phyloP scores from a whole-genome alignment of 2,113 vertebrate genomes.

The Haplotaxodon microlepis region DNA sequence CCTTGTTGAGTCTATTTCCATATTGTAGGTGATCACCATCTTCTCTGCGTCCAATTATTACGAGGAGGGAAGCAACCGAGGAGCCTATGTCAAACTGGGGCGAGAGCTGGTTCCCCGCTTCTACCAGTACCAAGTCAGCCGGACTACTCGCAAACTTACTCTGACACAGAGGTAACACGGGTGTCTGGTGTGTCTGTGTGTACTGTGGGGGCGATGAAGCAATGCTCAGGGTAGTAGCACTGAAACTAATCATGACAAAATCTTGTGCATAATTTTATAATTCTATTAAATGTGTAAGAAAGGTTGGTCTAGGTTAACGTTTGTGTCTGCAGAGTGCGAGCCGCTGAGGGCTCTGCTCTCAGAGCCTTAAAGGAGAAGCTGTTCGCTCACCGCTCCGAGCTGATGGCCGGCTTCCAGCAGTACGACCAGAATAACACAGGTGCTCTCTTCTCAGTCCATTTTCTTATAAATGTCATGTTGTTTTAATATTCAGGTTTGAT shows the following conservation, averaged over 20 bases:
- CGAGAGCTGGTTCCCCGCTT: conserved; percentile 77
- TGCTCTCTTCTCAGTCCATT: conserved; percentile 8
- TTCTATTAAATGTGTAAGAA: neutral
- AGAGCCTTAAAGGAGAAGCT: conserved; percentile 84
- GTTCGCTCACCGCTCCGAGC: conserved; percentile 80
- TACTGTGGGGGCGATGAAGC: neutral
- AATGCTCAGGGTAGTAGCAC: neutral
- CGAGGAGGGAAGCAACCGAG: conserved; percentile 91
- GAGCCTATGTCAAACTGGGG: conserved; percentile 87
- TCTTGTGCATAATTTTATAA: neutral
- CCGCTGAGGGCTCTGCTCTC: conserved; percentile 84
- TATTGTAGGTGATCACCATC: conserved; percentile 65
- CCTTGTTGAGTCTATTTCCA: neutral
- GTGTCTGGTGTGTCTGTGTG: conserved; percentile 11
- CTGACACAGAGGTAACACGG: conserved; percentile 79
- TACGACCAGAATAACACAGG: conserved; percentile 76
- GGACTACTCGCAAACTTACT: conserved; percentile 72
- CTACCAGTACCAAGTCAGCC: conserved; percentile 89
- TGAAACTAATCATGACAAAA: neutral
- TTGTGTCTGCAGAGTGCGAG: conserved; percentile 72
- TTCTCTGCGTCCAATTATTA: conserved; percentile 87
- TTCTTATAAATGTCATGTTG: neutral
- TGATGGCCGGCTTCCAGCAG: conserved; percentile 76
- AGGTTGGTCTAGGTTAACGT: neutral
- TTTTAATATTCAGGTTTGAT: neutral